Conservation (phyloP, 2,113 vertebrate species). For the Rhombomys opimus region DNA sequence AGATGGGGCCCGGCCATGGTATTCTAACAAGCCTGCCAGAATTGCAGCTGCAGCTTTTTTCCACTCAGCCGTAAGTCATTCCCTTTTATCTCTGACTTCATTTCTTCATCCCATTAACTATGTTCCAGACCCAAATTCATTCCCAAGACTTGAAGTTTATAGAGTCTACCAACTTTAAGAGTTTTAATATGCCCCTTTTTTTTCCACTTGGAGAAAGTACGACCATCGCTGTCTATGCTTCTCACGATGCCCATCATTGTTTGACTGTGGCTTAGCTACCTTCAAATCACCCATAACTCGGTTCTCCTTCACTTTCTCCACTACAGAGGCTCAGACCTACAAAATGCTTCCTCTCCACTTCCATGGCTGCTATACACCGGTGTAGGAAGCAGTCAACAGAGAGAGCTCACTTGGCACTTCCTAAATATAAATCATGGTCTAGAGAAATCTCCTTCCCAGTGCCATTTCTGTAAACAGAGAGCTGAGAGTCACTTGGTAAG, state of each 20-base stretch:
- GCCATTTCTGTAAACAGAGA: neutral
- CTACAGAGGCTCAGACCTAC: neutral
- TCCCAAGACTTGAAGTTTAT: neutral
- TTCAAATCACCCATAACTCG: neutral
- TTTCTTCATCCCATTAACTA: slow-evolving; percentile 26
- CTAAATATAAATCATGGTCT: neutral
- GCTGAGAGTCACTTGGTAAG: neutral
- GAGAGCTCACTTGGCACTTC: neutral
- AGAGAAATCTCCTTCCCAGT: neutral
- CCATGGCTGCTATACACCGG: neutral
- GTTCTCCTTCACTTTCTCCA: neutral
- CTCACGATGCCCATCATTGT: neutral
- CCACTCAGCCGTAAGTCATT: neutral
- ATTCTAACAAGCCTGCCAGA: neutral
- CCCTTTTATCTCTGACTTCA: neutral
- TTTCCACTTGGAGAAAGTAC: neutral
- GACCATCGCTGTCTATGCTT: neutral
- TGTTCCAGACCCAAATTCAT: neutral
- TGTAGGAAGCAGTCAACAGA: neutral
- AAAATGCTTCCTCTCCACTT: neutral
- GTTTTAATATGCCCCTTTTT: neutral
- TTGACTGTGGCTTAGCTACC: neutral
- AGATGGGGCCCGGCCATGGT: neutral
- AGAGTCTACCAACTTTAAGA: neutral
- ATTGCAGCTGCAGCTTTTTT: neutral